phyloP scores from a whole-genome alignment of 1,140 invertebrate genomes.

The Pteromalus puparum region DNA sequence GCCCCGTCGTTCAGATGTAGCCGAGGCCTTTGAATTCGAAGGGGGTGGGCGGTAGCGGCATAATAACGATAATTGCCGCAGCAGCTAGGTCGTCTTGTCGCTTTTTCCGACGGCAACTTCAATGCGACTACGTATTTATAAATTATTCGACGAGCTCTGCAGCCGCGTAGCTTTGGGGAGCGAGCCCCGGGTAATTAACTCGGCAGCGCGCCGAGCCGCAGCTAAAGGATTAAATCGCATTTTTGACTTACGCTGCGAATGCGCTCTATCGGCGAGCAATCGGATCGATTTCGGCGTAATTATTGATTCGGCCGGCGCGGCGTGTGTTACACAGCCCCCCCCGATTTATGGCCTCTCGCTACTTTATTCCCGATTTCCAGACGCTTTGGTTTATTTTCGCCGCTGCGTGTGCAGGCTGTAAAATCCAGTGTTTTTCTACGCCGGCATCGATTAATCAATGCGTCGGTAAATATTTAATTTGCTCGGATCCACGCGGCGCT shows the following conservation, averaged over 20 bases:
- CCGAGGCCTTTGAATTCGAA: slow-evolving; percentile 27
- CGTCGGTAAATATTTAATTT: background rate
- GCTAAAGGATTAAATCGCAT: background rate
- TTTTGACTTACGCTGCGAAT: slow-evolving; percentile 20
- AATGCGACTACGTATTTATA: slow-evolving; percentile 2
- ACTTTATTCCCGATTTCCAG: slow-evolving; percentile 20
- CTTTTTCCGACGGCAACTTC: background rate
- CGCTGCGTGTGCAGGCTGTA: background rate
- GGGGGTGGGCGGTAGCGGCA: too few species aligned
- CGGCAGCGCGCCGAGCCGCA: background rate
- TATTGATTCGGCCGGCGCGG: slow-evolving; percentile 3
- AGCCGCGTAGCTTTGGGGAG: background rate
- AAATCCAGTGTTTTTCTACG: background rate
- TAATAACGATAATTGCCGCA: slow-evolving; percentile 67
- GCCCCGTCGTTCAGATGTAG: slow-evolving; percentile 16
- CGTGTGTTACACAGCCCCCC: background rate
- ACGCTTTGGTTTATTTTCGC: slow-evolving; percentile 1
- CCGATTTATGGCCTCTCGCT: slow-evolving; percentile 4
- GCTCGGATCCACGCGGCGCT: too few species aligned
- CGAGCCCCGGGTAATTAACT: slow-evolving; percentile 11
- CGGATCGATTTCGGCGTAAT: slow-evolving; percentile 19
- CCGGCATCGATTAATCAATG: background rate
- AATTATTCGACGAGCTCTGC: slow-evolving; percentile 9
- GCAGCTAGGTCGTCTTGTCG: background rate
- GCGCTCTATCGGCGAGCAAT: background rate